These are phyloP conservation scores for human (Homo sapiens) DNA, from an alignment of 2,113 vertebrate genomes.

Conservation along the genomic window DNA sequence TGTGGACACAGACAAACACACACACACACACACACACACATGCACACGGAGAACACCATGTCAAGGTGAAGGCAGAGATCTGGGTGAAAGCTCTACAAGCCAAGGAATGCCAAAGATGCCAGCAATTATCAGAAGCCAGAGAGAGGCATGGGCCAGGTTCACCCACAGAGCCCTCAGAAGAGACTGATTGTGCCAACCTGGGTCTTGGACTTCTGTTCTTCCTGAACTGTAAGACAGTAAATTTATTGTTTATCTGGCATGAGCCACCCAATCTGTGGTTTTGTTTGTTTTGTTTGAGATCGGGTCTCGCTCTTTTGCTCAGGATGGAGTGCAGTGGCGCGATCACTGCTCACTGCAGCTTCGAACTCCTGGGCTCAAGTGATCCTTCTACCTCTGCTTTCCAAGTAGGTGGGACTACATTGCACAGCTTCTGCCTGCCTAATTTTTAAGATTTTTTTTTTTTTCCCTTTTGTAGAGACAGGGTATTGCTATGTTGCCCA, in stretches of 20 bases:
- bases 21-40: accelerated
- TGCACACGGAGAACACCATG: accelerated
- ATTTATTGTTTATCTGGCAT: too few relatives aligned
- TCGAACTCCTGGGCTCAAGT: too few relatives aligned
- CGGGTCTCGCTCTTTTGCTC: too few relatives aligned
- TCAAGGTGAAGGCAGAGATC: background rate
- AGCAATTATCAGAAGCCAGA: background rate
- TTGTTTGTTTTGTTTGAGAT: too few relatives aligned
- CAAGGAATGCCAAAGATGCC: background rate
- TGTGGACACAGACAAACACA: accelerated
- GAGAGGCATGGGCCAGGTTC: background rate
- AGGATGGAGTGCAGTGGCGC: too few relatives aligned
- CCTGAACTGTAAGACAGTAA: accelerated
- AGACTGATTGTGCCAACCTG: accelerated
- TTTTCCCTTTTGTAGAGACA: too few relatives aligned
- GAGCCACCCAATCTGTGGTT: background rate
- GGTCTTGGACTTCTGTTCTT: background rate
- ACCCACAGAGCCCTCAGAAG: background rate
- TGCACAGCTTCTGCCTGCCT: too few relatives aligned
- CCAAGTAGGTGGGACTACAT: too few relatives aligned
- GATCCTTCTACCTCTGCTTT: too few relatives aligned
- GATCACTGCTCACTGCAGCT: too few relatives aligned
- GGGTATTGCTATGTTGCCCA: too few relatives aligned
- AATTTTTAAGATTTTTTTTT: too few relatives aligned
- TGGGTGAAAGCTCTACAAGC: accelerated